Evolutionary conservation across 2,888 invertebrate genomes (phyloP), one percentile per base, ranked within the genome.

Genomic region (Mythimna loreyi): DNA sequence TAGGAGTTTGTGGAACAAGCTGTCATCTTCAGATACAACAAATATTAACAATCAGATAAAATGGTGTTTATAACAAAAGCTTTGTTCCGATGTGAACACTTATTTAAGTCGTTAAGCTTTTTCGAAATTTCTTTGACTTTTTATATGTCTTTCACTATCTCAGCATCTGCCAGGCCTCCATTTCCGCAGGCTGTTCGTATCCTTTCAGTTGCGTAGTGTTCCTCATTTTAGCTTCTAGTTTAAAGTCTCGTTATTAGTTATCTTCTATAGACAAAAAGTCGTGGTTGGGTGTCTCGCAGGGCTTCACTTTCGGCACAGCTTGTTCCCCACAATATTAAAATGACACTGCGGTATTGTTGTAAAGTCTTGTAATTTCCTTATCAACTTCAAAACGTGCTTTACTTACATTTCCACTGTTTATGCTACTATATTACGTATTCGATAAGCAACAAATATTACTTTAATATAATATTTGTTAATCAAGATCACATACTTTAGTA

Each of bases 391-490:
- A 61, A 85, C 84, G 84, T 85, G 84, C 66, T 70, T 79, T 76
- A 58, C 62, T 71, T 28, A 25, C 40, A 53, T 76, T 74, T 70
- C n/a, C 59, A 74, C 55, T 75, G 55, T 72, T 75, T 72, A 79
- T 72, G 56, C 61, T 74, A 67, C 40, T 74, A 74, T 55, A 80
- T 84, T 78, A 79, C 75, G 63, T 19, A 60, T 33, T 19, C 25
- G 77, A 85, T 83, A 73, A 75, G 33, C 30, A 28, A 40, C 13
- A 47, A 69, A 57, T 72, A 63, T 62, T 70, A 64, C 83, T 79
- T 62, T 57, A 82, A 83, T 80, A 33, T 62, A 69, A 80, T 82
- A 83, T 84, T 86, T 74, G 85, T 84, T 82, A 85, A 84, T 79
- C 71, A 71, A 71, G 77, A 82, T 83, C 83, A 67, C 75, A 82